These are phyloP conservation scores for Oedothorax gibbosus DNA, from an alignment of 1,140 invertebrate genomes.

Conservation along the genomic window DNA sequence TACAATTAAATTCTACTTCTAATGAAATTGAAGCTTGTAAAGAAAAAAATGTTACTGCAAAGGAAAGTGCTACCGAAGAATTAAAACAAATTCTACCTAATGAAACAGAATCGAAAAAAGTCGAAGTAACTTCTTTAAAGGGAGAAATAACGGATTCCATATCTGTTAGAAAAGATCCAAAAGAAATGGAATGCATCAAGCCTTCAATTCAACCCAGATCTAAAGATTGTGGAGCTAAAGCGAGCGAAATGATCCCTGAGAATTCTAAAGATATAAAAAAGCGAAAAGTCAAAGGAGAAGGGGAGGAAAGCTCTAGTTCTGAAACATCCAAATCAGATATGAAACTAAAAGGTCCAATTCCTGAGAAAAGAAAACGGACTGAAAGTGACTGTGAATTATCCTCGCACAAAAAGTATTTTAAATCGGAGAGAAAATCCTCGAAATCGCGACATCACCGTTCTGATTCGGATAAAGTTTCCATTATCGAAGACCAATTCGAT, in stretches of 20 bases:
- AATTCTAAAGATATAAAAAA: conserved; percentile 6
- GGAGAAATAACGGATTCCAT: not conserved
- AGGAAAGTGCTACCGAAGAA: not conserved
- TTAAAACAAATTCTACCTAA: not conserved
- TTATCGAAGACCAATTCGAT: not conserved
- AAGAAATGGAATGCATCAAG: not conserved
- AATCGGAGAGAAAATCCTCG: conserved; percentile 15
- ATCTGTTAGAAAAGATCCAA: conserved; percentile 23
- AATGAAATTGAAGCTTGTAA: too few relatives aligned
- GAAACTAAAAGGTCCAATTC: conserved; percentile 9
- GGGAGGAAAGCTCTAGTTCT: not conserved
- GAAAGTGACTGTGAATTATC: conserved; percentile 23
- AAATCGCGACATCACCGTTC: conserved; percentile 1
- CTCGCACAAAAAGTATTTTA: not conserved
- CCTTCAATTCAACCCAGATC: conserved; percentile 1
- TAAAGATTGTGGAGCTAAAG: conserved; percentile 18
- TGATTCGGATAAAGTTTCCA: not conserved
- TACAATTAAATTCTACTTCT: too few relatives aligned
- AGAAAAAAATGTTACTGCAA: too few relatives aligned
- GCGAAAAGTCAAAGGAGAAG: not conserved
- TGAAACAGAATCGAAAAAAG: not conserved
- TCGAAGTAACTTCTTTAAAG: not conserved
- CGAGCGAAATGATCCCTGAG: conserved; percentile 14
- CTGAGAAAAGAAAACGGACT: conserved; percentile 13
- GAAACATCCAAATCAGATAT: conserved; percentile 38